phyloP scores from a whole-genome alignment of 1,140 invertebrate genomes.

The Lasioglossum baleicum region DNA sequence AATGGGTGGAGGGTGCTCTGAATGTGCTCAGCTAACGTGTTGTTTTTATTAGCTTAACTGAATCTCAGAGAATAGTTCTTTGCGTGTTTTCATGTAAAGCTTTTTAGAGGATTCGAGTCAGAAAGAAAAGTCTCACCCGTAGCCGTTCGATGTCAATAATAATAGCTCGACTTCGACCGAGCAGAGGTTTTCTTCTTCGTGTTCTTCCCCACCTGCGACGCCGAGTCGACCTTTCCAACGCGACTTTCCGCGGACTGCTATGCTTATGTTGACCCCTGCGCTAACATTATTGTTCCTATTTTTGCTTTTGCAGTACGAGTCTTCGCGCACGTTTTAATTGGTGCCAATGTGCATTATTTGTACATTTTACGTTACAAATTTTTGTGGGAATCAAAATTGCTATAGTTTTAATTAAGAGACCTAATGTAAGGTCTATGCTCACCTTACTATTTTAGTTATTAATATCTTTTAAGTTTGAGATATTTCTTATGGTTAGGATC shows the following conservation, averaged over 20 bases:
- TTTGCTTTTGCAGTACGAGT: not conserved
- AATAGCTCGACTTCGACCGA: constrained; percentile 32
- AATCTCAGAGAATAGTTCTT: not conserved
- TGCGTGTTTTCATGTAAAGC: not conserved
- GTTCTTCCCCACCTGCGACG: constrained; percentile 15
- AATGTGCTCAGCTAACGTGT: too few relatives aligned
- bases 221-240: constrained; percentile 27
- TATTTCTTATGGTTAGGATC: too few relatives aligned
- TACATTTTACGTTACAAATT: too few relatives aligned
- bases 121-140: constrained; percentile 8
- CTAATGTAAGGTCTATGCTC: too few relatives aligned
- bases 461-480: too few relatives aligned
- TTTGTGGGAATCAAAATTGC: too few relatives aligned
- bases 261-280: constrained; percentile 3
- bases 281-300: constrained; percentile 11
- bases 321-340: not conserved
- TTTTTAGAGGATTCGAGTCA: not conserved
- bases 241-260: constrained; percentile 17
- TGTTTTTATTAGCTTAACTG: too few relatives aligned
- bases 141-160: constrained; percentile 39
- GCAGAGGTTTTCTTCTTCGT: constrained; percentile 35
- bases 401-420: too few relatives aligned
- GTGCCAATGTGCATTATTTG: too few relatives aligned
- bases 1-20: too few relatives aligned
- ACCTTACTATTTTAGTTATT: too few relatives aligned